A percentile compares a stretch with the other conserved stretches of the same genome.
phyloP scores from a whole-genome alignment of 2,113 vertebrate genomes.

The Antechinus stuartii region DNA sequence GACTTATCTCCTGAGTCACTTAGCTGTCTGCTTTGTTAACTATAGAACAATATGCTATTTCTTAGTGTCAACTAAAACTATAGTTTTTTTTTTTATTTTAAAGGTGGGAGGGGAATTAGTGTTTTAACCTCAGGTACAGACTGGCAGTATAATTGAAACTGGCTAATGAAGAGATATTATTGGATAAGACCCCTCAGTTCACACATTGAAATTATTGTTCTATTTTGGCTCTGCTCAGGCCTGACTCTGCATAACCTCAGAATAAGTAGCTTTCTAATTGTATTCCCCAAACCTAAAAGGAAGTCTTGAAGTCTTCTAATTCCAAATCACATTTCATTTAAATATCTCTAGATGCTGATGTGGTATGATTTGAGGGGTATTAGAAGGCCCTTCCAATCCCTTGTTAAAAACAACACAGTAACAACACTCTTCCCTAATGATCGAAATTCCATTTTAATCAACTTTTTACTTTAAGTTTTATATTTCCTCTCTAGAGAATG shows the following conservation, averaged over 20 bases:
- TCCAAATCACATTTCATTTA: not conserved
- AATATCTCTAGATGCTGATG: not conserved
- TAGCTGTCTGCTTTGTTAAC: not conserved
- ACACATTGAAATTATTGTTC: not conserved
- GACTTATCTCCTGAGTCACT: not conserved
- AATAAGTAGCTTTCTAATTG: not conserved
- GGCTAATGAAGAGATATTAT: not conserved
- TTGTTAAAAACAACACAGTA: not conserved
- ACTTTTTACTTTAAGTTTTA: not conserved
- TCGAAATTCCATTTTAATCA: not conserved
- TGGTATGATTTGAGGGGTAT: not conserved
- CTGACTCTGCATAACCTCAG: not conserved
- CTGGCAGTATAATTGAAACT: not conserved
- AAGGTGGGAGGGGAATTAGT: not conserved
- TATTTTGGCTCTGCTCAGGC: not conserved
- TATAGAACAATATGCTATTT: not conserved
- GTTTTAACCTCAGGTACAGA: not conserved
- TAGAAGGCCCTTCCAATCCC: not conserved
- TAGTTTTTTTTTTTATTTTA: not conserved
- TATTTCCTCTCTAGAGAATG: not conserved
- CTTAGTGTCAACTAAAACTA: not conserved
- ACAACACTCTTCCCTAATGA: not conserved
- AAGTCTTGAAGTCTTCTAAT: not conserved
- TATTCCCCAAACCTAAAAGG: not conserved
- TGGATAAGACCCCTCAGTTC: not conserved